Evolutionary conservation across 2,797 vertebrate species (phyloP).

Genomic region (Schizopygopsis pylzovi): DNA sequence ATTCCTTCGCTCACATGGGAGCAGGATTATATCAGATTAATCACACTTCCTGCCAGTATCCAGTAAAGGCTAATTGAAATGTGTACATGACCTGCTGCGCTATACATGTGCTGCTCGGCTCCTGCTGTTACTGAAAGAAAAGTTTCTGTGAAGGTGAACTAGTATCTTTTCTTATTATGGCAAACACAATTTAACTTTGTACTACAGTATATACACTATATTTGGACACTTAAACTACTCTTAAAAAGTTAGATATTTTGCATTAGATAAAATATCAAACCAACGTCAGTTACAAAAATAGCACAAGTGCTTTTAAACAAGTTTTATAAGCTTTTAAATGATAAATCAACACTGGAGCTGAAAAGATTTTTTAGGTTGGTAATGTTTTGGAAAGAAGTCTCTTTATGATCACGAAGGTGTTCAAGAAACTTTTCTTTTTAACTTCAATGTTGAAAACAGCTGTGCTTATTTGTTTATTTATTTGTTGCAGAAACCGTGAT

Average conservation of each 20-base stretch:
- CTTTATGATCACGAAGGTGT: background rate
- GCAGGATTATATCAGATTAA: conserved; percentile 45
- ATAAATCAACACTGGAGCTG: background rate
- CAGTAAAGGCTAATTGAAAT: conserved; percentile 38
- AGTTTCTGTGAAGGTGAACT: conserved; percentile 16
- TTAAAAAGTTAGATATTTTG: conserved; percentile 1
- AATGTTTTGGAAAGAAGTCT: background rate
- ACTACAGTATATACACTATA: background rate
- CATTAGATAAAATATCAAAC: background rate
- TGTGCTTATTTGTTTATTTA: background rate
- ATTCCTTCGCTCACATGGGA: conserved; percentile 30
- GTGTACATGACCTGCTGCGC: background rate
- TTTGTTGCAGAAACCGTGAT: background rate
- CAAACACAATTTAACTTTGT: background rate
- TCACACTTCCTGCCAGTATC: conserved; percentile 32
- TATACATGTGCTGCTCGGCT: conserved; percentile 22
- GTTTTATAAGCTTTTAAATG: background rate
- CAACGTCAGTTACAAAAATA: background rate
- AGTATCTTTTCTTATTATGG: conserved; percentile 6
- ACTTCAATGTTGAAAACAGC: background rate
- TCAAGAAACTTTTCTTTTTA: background rate
- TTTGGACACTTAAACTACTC: background rate
- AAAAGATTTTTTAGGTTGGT: background rate
- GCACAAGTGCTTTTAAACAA: background rate
- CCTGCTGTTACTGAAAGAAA: conserved; percentile 4